A percentile compares a stretch with the other conserved stretches of the same genome.
These are phyloP conservation scores for Phanerotoma sp. DNA, from an alignment of 2,888 invertebrate species.

Conservation along the genomic window DNA sequence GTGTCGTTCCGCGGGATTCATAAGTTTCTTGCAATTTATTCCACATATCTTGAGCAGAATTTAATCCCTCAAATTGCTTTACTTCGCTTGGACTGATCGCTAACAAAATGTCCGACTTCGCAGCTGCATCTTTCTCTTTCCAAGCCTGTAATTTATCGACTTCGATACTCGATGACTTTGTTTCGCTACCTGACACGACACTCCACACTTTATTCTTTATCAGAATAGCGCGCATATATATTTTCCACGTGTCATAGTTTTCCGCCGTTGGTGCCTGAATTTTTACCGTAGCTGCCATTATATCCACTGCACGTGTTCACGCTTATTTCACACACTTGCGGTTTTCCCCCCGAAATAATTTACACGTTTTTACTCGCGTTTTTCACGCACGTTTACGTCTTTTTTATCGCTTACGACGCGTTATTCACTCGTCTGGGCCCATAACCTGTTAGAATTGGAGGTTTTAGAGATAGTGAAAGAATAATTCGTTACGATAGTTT, in stretches of 20 bases:
- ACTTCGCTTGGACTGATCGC: slow-evolving; percentile 26
- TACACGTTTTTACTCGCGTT: too few species aligned
- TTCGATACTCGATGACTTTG: slow-evolving; percentile 7
- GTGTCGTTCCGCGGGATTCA: slow-evolving; percentile 24
- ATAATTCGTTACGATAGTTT: too few species aligned
- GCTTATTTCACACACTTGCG: background rate
- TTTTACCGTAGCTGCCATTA: background rate
- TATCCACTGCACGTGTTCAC: background rate
- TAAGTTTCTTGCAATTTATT: slow-evolving; percentile 19
- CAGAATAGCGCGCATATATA: slow-evolving; percentile 26
- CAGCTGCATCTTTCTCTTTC: slow-evolving; percentile 27
- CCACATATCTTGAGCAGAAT: slow-evolving; percentile 25
- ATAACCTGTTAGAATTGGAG: too few species aligned
- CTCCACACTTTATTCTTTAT: slow-evolving; percentile 32
- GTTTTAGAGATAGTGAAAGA: too few species aligned
- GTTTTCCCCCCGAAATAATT: background rate
- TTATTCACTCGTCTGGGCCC: too few species aligned
- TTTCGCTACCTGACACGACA: slow-evolving; percentile 26
- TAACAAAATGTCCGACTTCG: slow-evolving; percentile 27
- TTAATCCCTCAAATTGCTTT: background rate
- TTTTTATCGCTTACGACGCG: too few species aligned
- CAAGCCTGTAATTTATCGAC: slow-evolving; percentile 7
- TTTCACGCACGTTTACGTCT: too few species aligned
- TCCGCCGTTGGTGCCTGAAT: background rate
- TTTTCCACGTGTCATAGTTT: slow-evolving; percentile 29